These are phyloP conservation scores for Pagetopsis macropterus DNA, from an alignment of 2,797 vertebrate species.

Conservation along the genomic window DNA sequence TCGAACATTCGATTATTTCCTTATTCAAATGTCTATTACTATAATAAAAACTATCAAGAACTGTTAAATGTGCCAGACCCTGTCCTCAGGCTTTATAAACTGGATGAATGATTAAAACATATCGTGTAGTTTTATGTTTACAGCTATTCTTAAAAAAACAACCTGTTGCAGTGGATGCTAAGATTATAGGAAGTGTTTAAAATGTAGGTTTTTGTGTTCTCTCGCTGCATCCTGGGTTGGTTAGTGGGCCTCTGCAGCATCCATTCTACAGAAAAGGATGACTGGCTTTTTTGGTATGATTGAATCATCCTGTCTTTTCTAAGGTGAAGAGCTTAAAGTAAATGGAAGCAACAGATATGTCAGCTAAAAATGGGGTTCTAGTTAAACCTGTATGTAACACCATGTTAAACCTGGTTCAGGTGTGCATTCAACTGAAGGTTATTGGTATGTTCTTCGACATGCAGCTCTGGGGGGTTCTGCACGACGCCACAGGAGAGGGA, in stretches of 20 bases:
- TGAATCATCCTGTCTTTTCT: neutral
- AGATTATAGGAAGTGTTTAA: slow-evolving; percentile 16
- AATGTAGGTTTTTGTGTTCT: slow-evolving; percentile 22
- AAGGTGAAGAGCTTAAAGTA: slow-evolving; percentile 3
- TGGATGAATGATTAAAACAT: slow-evolving; percentile 22
- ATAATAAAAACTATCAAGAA: slow-evolving; percentile 8
- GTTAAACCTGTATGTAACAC: neutral
- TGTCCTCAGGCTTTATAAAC: slow-evolving; percentile 1
- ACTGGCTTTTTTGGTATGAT: neutral
- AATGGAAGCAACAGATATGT: slow-evolving; percentile 8
- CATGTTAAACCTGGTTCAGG: neutral
- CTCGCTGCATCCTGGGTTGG: neutral
- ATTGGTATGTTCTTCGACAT: neutral
- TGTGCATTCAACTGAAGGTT: too few species aligned
- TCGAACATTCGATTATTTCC: neutral
- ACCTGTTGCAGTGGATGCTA: slow-evolving; percentile 19
- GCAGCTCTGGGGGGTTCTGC: slow-evolving; percentile 1
- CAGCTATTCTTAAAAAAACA: slow-evolving; percentile 25
- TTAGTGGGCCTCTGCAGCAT: slow-evolving; percentile 16
- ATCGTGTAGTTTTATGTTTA: slow-evolving; percentile 28
- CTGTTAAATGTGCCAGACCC: neutral
- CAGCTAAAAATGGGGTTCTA: neutral
- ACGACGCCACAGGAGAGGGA: slow-evolving; percentile 53
- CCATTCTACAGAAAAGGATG: slow-evolving; percentile 2
- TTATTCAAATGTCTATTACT: neutral